These are phyloP conservation scores for Actinia tenebrosa DNA, from an alignment of 64 coral and sea anemone species.

Conservation along the genomic window DNA sequence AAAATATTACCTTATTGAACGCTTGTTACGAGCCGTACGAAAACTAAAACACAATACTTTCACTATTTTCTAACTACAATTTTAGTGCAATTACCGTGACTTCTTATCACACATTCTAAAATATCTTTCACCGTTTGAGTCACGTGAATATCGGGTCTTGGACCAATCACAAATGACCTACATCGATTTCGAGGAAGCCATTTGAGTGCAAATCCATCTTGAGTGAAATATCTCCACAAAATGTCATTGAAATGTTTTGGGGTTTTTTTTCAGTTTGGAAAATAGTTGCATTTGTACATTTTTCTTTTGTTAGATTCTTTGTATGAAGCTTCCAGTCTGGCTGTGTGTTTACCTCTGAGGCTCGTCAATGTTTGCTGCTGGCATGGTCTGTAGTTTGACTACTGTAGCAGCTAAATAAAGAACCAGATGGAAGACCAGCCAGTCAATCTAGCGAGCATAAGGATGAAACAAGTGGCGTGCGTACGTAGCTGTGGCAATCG, in stretches of 20 bases:
- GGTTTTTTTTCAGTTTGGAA: neutral
- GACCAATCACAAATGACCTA: neutral
- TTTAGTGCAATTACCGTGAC: neutral
- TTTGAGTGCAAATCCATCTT: neutral
- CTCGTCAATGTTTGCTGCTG: neutral
- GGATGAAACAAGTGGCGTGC: constrained; percentile 25
- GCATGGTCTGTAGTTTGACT: constrained; percentile 14
- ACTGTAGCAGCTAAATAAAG: neutral
- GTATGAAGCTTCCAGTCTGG: neutral
- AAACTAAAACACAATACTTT: neutral
- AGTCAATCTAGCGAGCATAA: constrained; percentile 22
- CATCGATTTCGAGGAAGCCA: neutral
- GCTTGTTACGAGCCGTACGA: neutral
- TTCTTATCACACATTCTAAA: neutral
- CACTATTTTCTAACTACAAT: neutral
- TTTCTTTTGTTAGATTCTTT: neutral
- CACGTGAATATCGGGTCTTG: neutral
- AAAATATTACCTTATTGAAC: neutral
- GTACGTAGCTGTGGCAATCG: neutral
- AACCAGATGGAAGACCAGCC: neutral
- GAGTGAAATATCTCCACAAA: neutral
- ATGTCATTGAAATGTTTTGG: constrained; percentile 1
- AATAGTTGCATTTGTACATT: constrained; percentile 3
- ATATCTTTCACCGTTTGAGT: neutral
- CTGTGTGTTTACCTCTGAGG: neutral